Evolutionary conservation across 2,797 vertebrate species (phyloP), one percentile per base, ranked within the genome.

Genomic region (Crocidura indochinensis): DNA sequence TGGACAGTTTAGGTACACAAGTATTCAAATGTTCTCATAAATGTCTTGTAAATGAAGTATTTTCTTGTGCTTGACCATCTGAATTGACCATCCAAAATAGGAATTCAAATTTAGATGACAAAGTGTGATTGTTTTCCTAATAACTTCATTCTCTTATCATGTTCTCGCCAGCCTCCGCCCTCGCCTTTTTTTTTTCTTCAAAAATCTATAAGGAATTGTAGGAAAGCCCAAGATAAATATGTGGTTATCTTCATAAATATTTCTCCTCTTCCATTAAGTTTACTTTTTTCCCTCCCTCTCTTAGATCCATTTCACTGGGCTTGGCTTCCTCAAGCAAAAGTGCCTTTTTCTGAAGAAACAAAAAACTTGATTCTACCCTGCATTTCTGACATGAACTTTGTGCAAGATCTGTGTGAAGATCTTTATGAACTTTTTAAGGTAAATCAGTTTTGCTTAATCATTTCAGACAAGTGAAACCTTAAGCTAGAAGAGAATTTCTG

Each of bases 301-400:
- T 92, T 96, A 99, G 99, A 99, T 98, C 99, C 99, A 0, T 99
- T 99, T 97, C 99, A 99, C 94, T 99, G 99, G 99, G 99, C 99
- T 8, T 99, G 99, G 99, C 98, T 99, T 92, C 98, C 99, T 92
- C 99, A 99, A 97, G 99, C 99, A 26, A 99, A 99, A 96, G 99
- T 99, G 96, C 97, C 99, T 74, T 99, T 99, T 97, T 99, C 99
- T 96, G 98, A 99, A 98, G 99, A 99, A 97, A 99, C 98, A 71
- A 98, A 97, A 97, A 99, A 99, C 44, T 97, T 99, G 92, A 98
- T 99, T 92, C 98, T 99, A 90, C 99, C 99, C 2, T 98, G 97
- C 82, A 98, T 99, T 95, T 99, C 99, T 29, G 99, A 99, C 94
- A 99, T 99, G 99, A 99, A 99, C 97, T 99, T 99, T 2, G 98